Base-by-base conservation (phyloP, 2,113 vertebrate genomes). In the Menidia beryllina region DNA sequence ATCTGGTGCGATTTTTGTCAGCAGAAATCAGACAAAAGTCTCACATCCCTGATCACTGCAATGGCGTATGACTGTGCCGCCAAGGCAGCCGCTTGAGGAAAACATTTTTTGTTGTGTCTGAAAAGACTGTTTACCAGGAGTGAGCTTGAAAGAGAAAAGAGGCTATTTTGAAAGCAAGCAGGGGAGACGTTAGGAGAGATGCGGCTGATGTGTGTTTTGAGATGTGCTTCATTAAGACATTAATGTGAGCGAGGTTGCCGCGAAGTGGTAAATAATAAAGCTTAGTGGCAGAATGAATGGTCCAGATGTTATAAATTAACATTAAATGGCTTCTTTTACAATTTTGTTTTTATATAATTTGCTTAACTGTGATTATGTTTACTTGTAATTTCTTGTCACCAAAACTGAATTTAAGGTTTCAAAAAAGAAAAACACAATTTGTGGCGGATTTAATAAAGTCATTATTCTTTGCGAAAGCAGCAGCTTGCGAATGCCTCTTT, bases 221-320 rank as follows among this genome's bases (percentile, higher is more conserved):
- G 30, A 34, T 34, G 50, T 65, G 75, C 70, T 76, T 84, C 49
- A 77, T 79, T 79, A 67, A 51, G 38, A 57, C 62, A 52, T 61
- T 45, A 57, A 53, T 61, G 62, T 59, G 56, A 70, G 77, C 45
- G 0, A 58, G 61, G 65, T 25, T 70, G 65, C 19, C 8, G 19
- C 63, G 69, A 83, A 54, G 30, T 52, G 64, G 57, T 65, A 83
- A 76, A 81, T 78, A 80, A 64, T 76, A 64, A 77, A 64, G 48
- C 60, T 68, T 63, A 69, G 27, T 13, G 12, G 48, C 61, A 72
- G 62, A 54, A 21, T 12, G 65, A 62, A 52, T 2, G 8, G 62
- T 51, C 55, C 21, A 67, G 47, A 39, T 5, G 61, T n/a, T n/a
- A n/a, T 52, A 39, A 69, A 75, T 81, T 78, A 78, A 69, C 30